A percentile compares a stretch with the other conserved stretches of the same genome.
Evolutionary conservation across 1,140 invertebrate species (phyloP).

Genomic region (Drosophila simulans): DNA sequence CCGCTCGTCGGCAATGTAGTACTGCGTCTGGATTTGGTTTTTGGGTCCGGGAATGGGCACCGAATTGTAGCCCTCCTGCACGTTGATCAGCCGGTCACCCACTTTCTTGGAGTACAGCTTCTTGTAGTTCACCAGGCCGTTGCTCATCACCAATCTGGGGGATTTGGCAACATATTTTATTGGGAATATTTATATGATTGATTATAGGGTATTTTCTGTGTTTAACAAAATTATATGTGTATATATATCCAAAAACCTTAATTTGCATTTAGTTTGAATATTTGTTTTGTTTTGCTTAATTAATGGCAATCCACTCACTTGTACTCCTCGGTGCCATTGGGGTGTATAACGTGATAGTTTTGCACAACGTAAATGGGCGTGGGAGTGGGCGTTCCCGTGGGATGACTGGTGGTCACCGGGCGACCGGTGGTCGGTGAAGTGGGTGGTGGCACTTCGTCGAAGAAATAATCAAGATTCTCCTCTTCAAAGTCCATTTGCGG

Average conservation of each 20-base stretch:
- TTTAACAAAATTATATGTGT: no score
- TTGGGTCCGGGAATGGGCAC: conserved; percentile 49
- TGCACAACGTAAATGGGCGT: conserved; percentile 59
- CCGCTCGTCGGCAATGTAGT: conserved; percentile 72
- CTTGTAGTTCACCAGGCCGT: conserved; percentile 71
- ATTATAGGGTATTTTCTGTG: no score
- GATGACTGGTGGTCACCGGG: conserved; percentile 6
- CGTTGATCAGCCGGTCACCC: conserved; percentile 48
- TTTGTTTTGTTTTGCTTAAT: neutral
- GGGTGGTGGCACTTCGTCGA: conserved; percentile 47
- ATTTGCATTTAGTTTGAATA: no score
- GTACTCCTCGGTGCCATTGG: conserved; percentile 72
- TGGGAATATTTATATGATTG: neutral
- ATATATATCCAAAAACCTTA: neutral
- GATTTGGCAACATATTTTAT: neutral
- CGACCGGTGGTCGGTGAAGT: conserved; percentile 5
- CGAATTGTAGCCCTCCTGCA: conserved; percentile 75
- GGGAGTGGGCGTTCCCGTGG: conserved; percentile 15
- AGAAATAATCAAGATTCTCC: conserved; percentile 81
- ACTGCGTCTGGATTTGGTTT: conserved; percentile 60
- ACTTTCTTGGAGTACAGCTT: conserved; percentile 57
- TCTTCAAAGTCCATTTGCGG: conserved; percentile 79
- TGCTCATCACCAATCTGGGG: conserved; percentile 67
- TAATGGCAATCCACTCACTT: conserved; percentile 46
- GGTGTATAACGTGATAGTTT: conserved; percentile 64